Base-by-base conservation (phyloP, 1,140 invertebrate species). In the Drosophila repleta region DNA sequence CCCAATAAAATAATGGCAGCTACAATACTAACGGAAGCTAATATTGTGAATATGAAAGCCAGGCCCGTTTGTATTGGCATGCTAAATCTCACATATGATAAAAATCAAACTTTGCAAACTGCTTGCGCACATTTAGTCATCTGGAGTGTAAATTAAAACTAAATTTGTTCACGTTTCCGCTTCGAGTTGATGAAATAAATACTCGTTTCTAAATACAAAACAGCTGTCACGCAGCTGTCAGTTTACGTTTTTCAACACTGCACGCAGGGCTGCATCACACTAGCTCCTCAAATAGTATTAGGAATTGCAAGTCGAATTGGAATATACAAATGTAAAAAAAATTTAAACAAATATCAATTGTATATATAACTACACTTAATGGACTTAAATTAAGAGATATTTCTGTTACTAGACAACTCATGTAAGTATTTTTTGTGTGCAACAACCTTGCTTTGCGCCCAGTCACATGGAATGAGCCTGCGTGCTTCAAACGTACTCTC, bases 1-100 rank as follows among this genome's bases (percentile, higher is more conserved):
- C 90, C 90, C 75, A 91, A 81, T 58, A 91, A 66, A 56, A 91
- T 91, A 75, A 91, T 89, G 11, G 84, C 74, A 53, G 83, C 87
- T 51, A 91, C 90, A 67, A 91, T 73, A 61, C 74, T 67, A 85
- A 91, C 71, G 21, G 90, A 91, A 20, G 76, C 83, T 67, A 91
- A 57, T 49, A 91, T 83, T 17, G 90, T 91, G 58, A 90, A 79
- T 49, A 90, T 73, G 18, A 91, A 82, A 57, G 79, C 87, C 51
- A 91, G 71, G 15, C 66, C 79, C 24, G 83, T 80, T 72, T 77
- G 78, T 56, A 91, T 62, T 69, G 87, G 66, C 90, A 91, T 91
- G 67, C 78, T 67, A 32, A 49, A 41, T 79, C 65, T 53, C 55
- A 69, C 52, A 65, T 49, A 53, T 52, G 15, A 73, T 64, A 55